Evolutionary conservation across 2,888 invertebrate species (phyloP).

Genomic region (Choristoneura rosaceana): DNA sequence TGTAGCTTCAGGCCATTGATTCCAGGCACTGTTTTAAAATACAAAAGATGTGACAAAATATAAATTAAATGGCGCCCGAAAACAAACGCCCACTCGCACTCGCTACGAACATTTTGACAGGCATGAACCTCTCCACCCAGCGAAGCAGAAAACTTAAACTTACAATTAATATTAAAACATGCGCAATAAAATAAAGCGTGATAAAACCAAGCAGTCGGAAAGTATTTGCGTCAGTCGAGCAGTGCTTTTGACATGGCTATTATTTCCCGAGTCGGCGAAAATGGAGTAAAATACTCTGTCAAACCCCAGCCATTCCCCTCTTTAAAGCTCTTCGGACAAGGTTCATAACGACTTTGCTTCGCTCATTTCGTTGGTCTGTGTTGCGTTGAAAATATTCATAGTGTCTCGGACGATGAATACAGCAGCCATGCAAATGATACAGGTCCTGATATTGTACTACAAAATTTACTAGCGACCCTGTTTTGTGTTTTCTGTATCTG

Average conservation of each 20-base stretch:
- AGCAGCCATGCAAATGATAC: constrained; percentile 66
- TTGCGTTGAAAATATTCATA: constrained; percentile 51
- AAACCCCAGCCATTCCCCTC: constrained; percentile 44
- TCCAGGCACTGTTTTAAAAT: neutral
- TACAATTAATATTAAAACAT: constrained; percentile 84
- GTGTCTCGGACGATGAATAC: constrained; percentile 57
- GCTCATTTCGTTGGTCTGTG: constrained; percentile 45
- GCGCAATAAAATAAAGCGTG: constrained; percentile 73
- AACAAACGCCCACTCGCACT: constrained; percentile 55
- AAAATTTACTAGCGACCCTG: constrained; percentile 45
- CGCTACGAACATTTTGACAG: constrained; percentile 70
- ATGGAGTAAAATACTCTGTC: constrained; percentile 48
- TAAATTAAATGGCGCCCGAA: constrained; percentile 48
- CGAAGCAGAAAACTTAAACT: constrained; percentile 79
- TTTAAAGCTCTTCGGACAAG: constrained; percentile 43
- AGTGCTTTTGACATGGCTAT: constrained; percentile 80
- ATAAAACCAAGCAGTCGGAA: constrained; percentile 76
- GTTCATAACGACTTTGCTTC: constrained; percentile 38
- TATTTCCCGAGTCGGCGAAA: constrained; percentile 60
- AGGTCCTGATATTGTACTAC: constrained; percentile 61
- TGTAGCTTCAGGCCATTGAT: neutral
- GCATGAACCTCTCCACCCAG: constrained; percentile 66
- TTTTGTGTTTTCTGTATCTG: constrained; percentile 38
- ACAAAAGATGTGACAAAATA: neutral
- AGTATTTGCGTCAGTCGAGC: constrained; percentile 74